These are phyloP conservation scores for Agrotis exclamationis DNA, from an alignment of 2,888 invertebrate genomes.

Conservation along the genomic window DNA sequence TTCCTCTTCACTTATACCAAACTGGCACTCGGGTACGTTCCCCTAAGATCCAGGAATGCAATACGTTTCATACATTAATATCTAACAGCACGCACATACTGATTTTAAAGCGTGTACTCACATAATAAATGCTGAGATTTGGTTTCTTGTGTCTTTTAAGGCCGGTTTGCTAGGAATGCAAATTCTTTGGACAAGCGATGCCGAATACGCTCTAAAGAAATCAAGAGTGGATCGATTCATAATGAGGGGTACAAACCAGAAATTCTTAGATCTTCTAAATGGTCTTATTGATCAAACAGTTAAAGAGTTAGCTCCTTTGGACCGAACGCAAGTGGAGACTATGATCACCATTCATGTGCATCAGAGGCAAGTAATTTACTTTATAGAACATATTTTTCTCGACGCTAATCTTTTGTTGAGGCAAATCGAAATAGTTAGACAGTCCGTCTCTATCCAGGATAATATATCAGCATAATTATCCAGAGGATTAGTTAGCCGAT, in stretches of 20 bases:
- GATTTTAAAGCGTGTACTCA: too few relatives aligned
- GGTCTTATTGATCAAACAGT: conserved; percentile 96
- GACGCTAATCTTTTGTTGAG: neutral
- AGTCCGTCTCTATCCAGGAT: too few relatives aligned
- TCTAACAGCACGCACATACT: too few relatives aligned
- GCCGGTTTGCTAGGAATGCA: conserved; percentile 96
- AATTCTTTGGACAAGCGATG: conserved; percentile 96
- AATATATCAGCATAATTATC: too few relatives aligned
- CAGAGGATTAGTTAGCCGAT: too few relatives aligned
- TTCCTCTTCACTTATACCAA: too few relatives aligned
- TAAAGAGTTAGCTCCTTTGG: conserved; percentile 93
- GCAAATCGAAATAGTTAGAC: too few relatives aligned
- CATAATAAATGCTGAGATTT: neutral
- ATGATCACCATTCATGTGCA: conserved; percentile 98
- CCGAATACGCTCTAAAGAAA: conserved; percentile 94
- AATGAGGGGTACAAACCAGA: conserved; percentile 95
- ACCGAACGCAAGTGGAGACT: conserved; percentile 95
- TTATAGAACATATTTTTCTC: neutral
- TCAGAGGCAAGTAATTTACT: conserved; percentile 91
- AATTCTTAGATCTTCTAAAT: conserved; percentile 95
- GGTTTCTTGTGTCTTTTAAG: conserved; percentile 81
- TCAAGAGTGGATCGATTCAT: conserved; percentile 93
- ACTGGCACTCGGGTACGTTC: too few relatives aligned
- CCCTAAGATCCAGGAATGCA: too few relatives aligned
- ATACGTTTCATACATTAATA: too few relatives aligned